Percentiles rank a stretch among this genome's conserved stretches.
phyloP scores from a whole-genome alignment of 2,888 invertebrate species.

The Caenorhabditis becei region DNA sequence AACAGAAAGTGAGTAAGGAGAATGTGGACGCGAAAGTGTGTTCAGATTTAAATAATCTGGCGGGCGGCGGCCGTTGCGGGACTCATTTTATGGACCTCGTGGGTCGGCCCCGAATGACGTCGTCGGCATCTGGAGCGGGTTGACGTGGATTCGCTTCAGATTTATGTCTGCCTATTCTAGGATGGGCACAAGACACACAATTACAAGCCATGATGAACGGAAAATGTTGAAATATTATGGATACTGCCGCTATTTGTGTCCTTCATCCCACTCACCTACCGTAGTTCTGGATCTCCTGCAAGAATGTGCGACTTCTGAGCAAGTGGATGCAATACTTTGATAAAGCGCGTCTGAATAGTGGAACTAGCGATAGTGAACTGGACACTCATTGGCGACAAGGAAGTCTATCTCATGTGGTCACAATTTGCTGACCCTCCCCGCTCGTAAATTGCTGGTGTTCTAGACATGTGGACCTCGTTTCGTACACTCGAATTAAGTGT shows the following conservation, averaged over 20 bases:
- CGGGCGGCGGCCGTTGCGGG: background rate
- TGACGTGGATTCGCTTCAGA: conserved; percentile 42
- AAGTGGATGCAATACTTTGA: background rate
- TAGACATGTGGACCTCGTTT: conserved; percentile 30
- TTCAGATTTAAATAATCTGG: conserved; percentile 48
- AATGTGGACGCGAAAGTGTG: conserved; percentile 13
- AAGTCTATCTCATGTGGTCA: too few species aligned
- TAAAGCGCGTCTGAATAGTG: too few species aligned
- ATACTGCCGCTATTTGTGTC: too few species aligned
- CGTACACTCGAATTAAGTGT: conserved; percentile 30
- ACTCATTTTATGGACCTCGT: conserved; percentile 48
- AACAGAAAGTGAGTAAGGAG: conserved; percentile 12
- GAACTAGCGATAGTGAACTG: too few species aligned
- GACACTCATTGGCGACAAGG: too few species aligned
- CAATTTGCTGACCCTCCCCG: background rate
- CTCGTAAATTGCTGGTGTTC: conserved; percentile 37
- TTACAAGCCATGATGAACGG: background rate
- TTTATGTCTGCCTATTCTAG: conserved; percentile 27
- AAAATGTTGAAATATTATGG: too few species aligned
- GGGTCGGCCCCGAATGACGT: conserved; percentile 35
- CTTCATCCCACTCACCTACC: too few species aligned
- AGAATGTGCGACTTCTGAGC: background rate
- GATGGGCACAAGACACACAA: background rate
- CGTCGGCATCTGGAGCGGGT: conserved; percentile 24
- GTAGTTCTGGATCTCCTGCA: too few species aligned